A percentile compares a stretch with the other conserved stretches of the same genome.
These are phyloP conservation scores for Arnoldichthys spilopterus DNA, from an alignment of 2,797 vertebrate species.

Conservation along the genomic window DNA sequence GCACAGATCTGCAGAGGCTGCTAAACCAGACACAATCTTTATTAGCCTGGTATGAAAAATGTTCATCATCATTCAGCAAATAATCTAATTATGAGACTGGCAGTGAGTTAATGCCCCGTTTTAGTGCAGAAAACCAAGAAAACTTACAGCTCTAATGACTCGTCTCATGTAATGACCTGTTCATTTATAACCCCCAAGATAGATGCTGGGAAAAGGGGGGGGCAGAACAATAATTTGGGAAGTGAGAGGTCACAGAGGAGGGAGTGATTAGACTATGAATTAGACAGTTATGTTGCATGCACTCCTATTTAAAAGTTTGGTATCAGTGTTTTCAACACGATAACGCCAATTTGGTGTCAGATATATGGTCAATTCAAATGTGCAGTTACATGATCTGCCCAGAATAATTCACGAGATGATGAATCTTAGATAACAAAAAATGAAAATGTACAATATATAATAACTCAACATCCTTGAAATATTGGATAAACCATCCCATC, in stretches of 20 bases:
- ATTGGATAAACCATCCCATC: too few relatives aligned
- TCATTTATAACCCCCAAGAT: conserved; percentile 21
- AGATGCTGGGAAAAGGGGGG: conserved; percentile 11
- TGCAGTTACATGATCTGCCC: too few relatives aligned
- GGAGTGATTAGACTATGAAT: too few relatives aligned
- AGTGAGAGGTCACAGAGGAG: background rate
- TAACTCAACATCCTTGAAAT: too few relatives aligned
- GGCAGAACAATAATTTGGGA: background rate
- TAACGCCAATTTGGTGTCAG: too few relatives aligned
- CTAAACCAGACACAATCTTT: background rate
- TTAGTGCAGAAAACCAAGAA: conserved; percentile 5
- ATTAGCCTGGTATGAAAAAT: background rate
- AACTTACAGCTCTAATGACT: background rate
- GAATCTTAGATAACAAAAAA: too few relatives aligned
- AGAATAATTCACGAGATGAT: too few relatives aligned
- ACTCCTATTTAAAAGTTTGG: too few relatives aligned
- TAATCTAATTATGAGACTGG: conserved; percentile 24
- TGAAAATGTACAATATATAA: too few relatives aligned
- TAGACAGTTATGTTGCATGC: too few relatives aligned
- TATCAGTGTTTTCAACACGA: too few relatives aligned
- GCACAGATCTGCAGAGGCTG: background rate
- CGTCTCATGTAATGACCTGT: conserved; percentile 38
- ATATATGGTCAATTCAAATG: too few relatives aligned
- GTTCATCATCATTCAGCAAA: background rate
- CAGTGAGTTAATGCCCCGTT: conserved; percentile 30